Percentiles rank a stretch among this genome's conserved stretches.
Evolutionary conservation across 2,113 vertebrate species (phyloP).

Genomic region (Casuarius casuarius): DNA sequence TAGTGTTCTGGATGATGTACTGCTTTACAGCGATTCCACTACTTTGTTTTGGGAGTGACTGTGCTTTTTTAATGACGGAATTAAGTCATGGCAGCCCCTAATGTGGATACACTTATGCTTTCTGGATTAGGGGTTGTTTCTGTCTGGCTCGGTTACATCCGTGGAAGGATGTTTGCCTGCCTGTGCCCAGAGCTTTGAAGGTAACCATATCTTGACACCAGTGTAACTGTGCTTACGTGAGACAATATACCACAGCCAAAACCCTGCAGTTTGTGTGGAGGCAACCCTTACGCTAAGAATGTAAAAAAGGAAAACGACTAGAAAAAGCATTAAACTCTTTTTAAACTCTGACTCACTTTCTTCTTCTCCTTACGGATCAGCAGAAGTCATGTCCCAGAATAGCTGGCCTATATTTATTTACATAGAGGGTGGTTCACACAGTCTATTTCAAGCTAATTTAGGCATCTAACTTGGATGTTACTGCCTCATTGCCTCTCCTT

Average conservation of each 20-base stretch:
- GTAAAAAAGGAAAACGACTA: conserved; percentile 12
- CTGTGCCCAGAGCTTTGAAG: neutral
- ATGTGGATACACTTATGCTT: neutral
- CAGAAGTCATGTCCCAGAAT: conserved; percentile 51
- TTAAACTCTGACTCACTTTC: conserved; percentile 55
- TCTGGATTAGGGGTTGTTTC: neutral
- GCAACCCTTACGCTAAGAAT: conserved; percentile 32
- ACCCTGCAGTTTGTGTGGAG: neutral
- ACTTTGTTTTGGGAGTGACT: neutral
- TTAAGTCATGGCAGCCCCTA: neutral
- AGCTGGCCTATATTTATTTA: conserved; percentile 53
- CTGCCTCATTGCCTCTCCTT: neutral
- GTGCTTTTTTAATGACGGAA: neutral
- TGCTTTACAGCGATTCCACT: neutral
- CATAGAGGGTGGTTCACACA: conserved; percentile 44
- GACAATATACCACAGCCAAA: neutral
- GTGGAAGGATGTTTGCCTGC: neutral
- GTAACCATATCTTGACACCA: neutral
- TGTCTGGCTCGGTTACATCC: neutral
- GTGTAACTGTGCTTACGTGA: neutral
- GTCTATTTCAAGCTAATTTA: conserved; percentile 26
- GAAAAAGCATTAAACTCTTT: conserved; percentile 34
- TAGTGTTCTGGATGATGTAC: neutral
- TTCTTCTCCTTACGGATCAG: conserved; percentile 31
- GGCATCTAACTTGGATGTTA: neutral